A percentile compares a stretch with the other conserved stretches of the same genome.
Evolutionary conservation across 2,888 invertebrate species (phyloP).

Genomic region (Adela reaumurella): DNA sequence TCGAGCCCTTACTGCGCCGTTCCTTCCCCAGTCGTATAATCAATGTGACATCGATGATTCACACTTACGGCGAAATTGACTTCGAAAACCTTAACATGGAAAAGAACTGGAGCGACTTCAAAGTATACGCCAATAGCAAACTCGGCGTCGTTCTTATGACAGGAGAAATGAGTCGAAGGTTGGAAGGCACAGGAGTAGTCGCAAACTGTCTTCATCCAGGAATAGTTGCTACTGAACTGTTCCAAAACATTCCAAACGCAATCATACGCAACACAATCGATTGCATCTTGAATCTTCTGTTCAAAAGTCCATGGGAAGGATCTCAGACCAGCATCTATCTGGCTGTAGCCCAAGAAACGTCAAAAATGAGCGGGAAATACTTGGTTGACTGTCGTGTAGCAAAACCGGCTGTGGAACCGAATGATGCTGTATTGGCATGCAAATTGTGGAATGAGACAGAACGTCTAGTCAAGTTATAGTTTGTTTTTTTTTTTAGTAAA

Average conservation of each 20-base stretch:
- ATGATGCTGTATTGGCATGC: conserved; percentile 48
- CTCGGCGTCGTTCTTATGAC: conserved; percentile 64
- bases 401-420: conserved; percentile 47
- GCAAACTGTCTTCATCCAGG: conserved; percentile 72
- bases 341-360: conserved; percentile 51
- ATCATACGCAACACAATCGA: conserved; percentile 30
- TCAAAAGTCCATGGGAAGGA: conserved; percentile 61
- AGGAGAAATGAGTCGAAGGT: conserved; percentile 53
- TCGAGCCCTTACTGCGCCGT: conserved; percentile 51
- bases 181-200: conserved; percentile 61
- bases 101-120: conserved; percentile 47
- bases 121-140: conserved; percentile 53
- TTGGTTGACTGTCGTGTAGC: conserved; percentile 57
- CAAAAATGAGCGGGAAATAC: conserved; percentile 60
- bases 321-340: conserved; percentile 64
- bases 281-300: conserved; percentile 26
- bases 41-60: conserved; percentile 60
- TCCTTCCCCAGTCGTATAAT: conserved; percentile 61
- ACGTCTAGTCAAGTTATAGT: conserved; percentile 37
- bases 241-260: conserved; percentile 57
- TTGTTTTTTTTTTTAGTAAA: too few species aligned
- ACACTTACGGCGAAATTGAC: conserved; percentile 43
- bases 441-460: conserved; percentile 66
- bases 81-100: conserved; percentile 49
- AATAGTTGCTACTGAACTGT: conserved; percentile 61